A percentile compares a stretch with the other conserved stretches of the same genome.
phyloP scores from a whole-genome alignment of 2,888 invertebrate species.

The Rotaria macrura region DNA sequence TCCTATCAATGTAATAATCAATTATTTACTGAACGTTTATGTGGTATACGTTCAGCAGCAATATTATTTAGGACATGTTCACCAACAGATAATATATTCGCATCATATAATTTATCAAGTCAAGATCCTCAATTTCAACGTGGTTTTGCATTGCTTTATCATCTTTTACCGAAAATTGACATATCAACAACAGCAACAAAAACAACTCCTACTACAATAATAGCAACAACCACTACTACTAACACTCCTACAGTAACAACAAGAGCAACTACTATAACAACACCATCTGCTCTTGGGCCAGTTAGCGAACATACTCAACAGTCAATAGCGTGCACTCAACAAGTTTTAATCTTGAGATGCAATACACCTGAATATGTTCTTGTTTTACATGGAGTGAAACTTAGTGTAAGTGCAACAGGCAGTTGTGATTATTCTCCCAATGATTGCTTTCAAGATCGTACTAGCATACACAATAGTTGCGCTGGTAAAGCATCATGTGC shows the following conservation, averaged over 20 bases:
- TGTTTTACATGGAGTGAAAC: neutral
- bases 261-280: neutral
- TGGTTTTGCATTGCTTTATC: too few species aligned
- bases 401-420: neutral
- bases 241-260: neutral
- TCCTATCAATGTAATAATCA: too few species aligned
- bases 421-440: neutral
- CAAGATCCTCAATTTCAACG: too few species aligned
- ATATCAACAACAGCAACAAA: neutral
- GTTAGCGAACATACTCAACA: slow-evolving; percentile 1
- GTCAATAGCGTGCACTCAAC: neutral
- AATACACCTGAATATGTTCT: neutral
- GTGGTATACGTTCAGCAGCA: too few species aligned
- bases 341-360: neutral
- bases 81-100: too few species aligned
- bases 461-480: slow-evolving; percentile 19
- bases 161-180: too few species aligned
- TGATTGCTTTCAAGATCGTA: slow-evolving; percentile 26
- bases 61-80: too few species aligned
- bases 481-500: slow-evolving; percentile 21
- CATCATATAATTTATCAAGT: too few species aligned
- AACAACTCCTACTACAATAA: slow-evolving; percentile 5
- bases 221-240: neutral
- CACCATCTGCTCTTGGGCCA: neutral
- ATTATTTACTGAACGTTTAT: too few species aligned